Evolutionary conservation across 2,888 invertebrate species (phyloP).

Genomic region (Seira sanloemensis): DNA sequence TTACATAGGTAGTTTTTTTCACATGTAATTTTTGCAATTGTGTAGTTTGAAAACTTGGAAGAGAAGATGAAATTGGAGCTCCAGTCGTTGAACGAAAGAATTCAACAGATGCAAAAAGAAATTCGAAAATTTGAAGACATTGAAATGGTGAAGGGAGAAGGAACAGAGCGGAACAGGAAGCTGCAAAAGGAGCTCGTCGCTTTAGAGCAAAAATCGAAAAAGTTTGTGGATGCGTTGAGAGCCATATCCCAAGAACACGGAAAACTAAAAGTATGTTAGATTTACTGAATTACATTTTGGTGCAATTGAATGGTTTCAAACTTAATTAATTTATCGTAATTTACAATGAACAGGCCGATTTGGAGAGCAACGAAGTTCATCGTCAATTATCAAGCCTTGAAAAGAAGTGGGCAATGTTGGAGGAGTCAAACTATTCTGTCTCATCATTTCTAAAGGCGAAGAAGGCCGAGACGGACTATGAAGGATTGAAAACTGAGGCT

Average conservation of each 20-base stretch:
- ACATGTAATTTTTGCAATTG: not conserved
- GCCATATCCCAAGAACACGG: constrained; percentile 78
- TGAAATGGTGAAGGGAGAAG: constrained; percentile 79
- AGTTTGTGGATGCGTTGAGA: constrained; percentile 78
- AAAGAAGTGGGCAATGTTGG: constrained; percentile 82
- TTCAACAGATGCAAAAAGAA: constrained; percentile 80
- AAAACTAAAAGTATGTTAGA: constrained; percentile 77
- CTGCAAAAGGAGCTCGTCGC: constrained; percentile 78
- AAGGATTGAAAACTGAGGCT: constrained; percentile 80
- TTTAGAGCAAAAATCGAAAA: constrained; percentile 75
- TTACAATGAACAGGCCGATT: constrained; percentile 80
- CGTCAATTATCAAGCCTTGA: constrained; percentile 83
- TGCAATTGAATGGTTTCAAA: constrained; percentile 1
- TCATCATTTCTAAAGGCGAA: constrained; percentile 83
- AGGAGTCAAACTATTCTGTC: constrained; percentile 82
- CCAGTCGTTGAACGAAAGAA: constrained; percentile 77
- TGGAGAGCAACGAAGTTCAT: constrained; percentile 85
- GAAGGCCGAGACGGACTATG: constrained; percentile 82
- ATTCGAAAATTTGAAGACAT: constrained; percentile 81
- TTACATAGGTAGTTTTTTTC: not conserved
- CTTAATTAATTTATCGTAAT: not conserved
- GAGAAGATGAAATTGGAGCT: constrained; percentile 81
- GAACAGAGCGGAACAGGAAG: constrained; percentile 79
- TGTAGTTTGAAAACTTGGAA: constrained; percentile 82
- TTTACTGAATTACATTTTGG: constrained; percentile 34